Conservation (phyloP, 2,797 vertebrate genomes). For the Vultur gryphus region DNA sequence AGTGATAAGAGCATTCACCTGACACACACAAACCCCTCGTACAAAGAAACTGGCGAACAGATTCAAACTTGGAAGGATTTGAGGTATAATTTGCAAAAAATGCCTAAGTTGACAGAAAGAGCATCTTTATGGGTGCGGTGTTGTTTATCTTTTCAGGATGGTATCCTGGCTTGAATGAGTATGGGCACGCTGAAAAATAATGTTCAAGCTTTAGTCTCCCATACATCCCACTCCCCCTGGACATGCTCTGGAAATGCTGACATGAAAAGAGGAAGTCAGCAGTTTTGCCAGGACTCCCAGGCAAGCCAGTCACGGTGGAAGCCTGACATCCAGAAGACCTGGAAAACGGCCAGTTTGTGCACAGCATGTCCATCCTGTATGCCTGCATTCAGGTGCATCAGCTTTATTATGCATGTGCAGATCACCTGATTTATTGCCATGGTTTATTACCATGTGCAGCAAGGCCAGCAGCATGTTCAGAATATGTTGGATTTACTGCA, state of each 20-base stretch:
- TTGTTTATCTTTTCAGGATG: neutral
- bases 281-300: neutral
- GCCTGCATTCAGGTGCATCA: slow-evolving; percentile 20
- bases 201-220: neutral
- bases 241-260: neutral
- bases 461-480: neutral
- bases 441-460: slow-evolving; percentile 49
- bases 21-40: neutral
- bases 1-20: neutral
- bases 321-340: slow-evolving; percentile 37
- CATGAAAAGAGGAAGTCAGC: neutral
- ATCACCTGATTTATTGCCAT: slow-evolving; percentile 43
- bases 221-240: neutral
- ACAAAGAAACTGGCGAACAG: neutral
- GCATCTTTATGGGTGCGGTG: neutral
- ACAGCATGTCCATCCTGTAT: slow-evolving; percentile 35
- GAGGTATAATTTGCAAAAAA: neutral
- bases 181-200: neutral
- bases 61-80: neutral
- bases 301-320: neutral
- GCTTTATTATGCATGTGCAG: slow-evolving; percentile 43
- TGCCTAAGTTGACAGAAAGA: neutral
- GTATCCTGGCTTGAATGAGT: neutral
- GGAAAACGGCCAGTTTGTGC: neutral
- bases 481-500: slow-evolving; percentile 40